phyloP scores from a whole-genome alignment of 1,140 invertebrate genomes.

The Gonatopus flavifemur region DNA sequence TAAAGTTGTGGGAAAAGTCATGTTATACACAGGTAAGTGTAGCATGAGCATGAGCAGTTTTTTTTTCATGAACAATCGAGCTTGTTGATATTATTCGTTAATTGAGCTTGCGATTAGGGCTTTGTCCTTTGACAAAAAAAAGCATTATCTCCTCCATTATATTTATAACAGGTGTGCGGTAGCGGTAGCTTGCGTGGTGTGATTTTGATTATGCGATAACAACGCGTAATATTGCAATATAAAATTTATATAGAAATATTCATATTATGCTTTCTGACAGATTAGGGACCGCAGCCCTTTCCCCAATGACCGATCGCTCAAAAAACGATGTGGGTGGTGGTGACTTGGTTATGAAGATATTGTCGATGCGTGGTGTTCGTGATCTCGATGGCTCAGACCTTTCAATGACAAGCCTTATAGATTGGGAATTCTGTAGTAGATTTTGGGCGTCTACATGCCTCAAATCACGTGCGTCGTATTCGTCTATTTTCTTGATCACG shows the following conservation, averaged over 20 bases:
- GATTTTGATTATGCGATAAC: too few species aligned
- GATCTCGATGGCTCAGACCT: conserved; percentile 57
- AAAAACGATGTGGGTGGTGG: conserved; percentile 64
- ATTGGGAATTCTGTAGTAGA: conserved; percentile 79
- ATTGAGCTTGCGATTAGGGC: too few species aligned
- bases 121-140: too few species aligned
- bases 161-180: too few species aligned
- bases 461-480: conserved; percentile 81
- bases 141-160: too few species aligned
- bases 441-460: conserved; percentile 89
- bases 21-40: too few species aligned
- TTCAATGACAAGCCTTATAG: conserved; percentile 62
- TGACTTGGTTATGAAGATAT: conserved; percentile 20
- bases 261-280: conserved; percentile 48
- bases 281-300: conserved; percentile 44
- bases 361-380: conserved; percentile 28
- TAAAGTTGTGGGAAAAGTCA: too few species aligned
- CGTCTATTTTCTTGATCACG: conserved; percentile 85
- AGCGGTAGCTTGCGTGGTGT: too few species aligned
- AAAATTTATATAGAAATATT: too few species aligned
- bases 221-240: not conserved
- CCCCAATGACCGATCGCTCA: conserved; percentile 38
- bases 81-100: too few species aligned
- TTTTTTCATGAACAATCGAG: too few species aligned
- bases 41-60: too few species aligned